phyloP scores from a whole-genome alignment of 2,888 invertebrate species.

The Mystacides longicornis region DNA sequence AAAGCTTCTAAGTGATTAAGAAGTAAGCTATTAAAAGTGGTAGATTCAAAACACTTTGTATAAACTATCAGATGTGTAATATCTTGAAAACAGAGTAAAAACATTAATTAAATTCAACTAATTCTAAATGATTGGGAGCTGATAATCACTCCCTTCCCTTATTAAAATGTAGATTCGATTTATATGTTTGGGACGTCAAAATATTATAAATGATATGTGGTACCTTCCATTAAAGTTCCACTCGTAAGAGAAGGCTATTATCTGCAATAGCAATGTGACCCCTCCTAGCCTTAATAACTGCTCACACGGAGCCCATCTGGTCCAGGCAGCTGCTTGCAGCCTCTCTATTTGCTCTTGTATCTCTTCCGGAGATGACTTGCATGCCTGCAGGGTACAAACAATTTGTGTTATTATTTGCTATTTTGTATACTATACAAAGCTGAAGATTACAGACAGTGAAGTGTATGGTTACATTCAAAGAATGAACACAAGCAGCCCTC shows the following conservation, averaged over 20 bases:
- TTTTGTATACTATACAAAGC: too few species aligned
- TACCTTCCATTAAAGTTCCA: slow-evolving; percentile 85
- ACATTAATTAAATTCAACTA: too few species aligned
- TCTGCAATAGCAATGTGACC: slow-evolving; percentile 70
- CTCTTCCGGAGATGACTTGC: slow-evolving; percentile 66
- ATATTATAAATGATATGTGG: background rate
- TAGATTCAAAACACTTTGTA: too few species aligned
- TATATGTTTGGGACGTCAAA: background rate
- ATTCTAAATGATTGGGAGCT: background rate
- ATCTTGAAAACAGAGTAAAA: too few species aligned
- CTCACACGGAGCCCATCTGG: slow-evolving; percentile 83
- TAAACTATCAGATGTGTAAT: too few species aligned
- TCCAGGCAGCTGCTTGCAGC: slow-evolving; percentile 63
- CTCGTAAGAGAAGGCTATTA: slow-evolving; percentile 83
- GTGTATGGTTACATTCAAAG: too few species aligned
- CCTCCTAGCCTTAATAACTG: slow-evolving; percentile 80
- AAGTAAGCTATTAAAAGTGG: too few species aligned
- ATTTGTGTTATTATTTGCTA: too few species aligned
- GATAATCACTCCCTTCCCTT: background rate
- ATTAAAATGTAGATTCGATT: too few species aligned
- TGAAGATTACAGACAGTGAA: too few species aligned
- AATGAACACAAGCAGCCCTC: too few species aligned
- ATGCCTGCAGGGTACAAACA: slow-evolving; percentile 52
- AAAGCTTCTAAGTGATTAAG: too few species aligned
- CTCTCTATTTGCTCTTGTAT: slow-evolving; percentile 80